Evolutionary conservation across 2,113 vertebrate species (phyloP).

Genomic region (Saccopteryx leptura): DNA sequence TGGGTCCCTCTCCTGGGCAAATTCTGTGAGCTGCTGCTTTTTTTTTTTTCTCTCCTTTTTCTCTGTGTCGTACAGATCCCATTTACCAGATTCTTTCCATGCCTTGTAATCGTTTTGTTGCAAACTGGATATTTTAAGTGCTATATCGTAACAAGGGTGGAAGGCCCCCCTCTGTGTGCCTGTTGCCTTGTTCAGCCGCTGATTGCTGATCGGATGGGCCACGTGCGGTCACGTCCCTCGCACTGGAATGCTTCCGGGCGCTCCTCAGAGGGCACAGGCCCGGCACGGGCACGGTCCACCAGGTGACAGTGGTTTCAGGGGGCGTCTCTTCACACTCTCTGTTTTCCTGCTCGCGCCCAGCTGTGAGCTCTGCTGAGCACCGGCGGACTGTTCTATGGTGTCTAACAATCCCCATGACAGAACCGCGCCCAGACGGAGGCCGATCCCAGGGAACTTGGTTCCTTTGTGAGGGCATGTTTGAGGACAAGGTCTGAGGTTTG

Average conservation of each 20-base stretch:
- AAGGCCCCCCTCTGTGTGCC: neutral
- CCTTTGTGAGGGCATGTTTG: neutral
- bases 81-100: neutral
- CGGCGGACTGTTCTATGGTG: neutral
- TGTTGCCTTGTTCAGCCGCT: too few species aligned
- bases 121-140: neutral
- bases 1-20: neutral
- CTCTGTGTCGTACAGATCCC: neutral
- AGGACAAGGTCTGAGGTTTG: neutral
- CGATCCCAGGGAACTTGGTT: neutral
- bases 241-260: too few species aligned
- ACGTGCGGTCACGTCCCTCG: neutral
- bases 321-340: neutral
- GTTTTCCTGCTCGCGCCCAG: neutral
- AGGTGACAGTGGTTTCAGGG: neutral
- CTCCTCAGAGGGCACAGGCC: neutral
- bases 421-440: neutral
- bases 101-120: neutral
- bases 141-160: neutral
- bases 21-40: neutral
- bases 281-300: too few species aligned
- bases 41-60: neutral
- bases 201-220: too few species aligned
- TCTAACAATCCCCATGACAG: neutral
- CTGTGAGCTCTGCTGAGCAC: neutral